A percentile compares a stretch with the other conserved stretches of the same genome.
Evolutionary conservation across 2,113 vertebrate genomes (phyloP).

Genomic region (Corapipo altera): DNA sequence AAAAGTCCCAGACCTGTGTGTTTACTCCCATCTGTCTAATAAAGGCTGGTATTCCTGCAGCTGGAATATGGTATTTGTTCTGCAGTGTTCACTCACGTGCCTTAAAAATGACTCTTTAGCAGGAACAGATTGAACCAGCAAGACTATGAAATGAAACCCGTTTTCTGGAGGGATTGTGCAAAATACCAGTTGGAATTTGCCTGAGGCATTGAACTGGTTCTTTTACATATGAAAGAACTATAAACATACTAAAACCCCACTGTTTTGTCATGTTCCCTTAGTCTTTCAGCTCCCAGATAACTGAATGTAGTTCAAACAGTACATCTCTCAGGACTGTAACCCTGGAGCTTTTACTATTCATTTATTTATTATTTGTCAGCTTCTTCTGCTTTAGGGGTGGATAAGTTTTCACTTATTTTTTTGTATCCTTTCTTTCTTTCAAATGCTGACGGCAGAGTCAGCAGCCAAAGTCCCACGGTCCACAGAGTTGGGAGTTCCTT

Average conservation of each 20-base stretch:
- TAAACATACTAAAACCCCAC: background rate
- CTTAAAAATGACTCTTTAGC: background rate
- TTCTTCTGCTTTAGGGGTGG: background rate
- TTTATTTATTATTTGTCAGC: conserved; percentile 20
- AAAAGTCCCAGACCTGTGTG: background rate
- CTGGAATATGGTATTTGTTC: background rate
- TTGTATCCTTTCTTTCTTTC: background rate
- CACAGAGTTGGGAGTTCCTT: background rate
- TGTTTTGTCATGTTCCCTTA: background rate
- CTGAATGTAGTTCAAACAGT: background rate
- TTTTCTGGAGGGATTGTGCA: background rate
- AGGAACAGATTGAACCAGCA: background rate
- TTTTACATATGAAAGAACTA: background rate
- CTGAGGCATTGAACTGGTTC: background rate
- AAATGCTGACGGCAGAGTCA: background rate
- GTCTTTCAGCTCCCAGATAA: background rate
- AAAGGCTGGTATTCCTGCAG: background rate
- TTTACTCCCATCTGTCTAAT: background rate
- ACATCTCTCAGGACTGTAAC: background rate
- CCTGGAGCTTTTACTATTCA: background rate
- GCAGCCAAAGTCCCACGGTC: background rate
- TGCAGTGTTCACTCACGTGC: background rate
- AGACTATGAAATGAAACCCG: background rate
- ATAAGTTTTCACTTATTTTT: background rate
- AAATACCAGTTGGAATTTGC: background rate